A percentile compares a stretch with the other conserved stretches of the same genome.
phyloP scores from a whole-genome alignment of 2,797 vertebrate genomes.

The Pitangus sulphuratus region DNA sequence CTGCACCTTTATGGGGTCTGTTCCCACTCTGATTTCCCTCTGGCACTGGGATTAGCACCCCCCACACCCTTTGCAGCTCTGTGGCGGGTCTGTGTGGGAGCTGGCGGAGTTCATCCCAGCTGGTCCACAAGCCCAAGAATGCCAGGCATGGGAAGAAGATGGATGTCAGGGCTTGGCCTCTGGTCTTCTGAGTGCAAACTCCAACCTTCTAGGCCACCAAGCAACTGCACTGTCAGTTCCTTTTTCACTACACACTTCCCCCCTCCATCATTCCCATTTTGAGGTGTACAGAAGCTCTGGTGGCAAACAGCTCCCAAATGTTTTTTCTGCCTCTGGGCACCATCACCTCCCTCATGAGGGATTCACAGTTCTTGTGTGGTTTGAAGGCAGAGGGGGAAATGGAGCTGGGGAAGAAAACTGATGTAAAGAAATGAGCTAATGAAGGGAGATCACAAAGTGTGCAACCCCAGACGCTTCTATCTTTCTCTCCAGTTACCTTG shows the following conservation, averaged over 20 bases:
- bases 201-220: neutral
- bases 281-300: neutral
- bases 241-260: neutral
- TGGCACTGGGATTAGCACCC: neutral
- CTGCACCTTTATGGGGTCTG: neutral
- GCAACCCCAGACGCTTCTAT: slow-evolving; percentile 40
- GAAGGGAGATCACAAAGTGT: slow-evolving; percentile 67
- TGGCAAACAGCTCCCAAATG: fast-evolving
- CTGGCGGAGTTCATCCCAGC: neutral
- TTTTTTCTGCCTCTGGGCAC: neutral
- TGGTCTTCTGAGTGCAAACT: neutral
- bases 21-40: neutral
- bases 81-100: neutral
- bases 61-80: neutral
- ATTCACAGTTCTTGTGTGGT: neutral
- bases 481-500: slow-evolving; percentile 69
- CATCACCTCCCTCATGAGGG: neutral
- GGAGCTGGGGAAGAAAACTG: slow-evolving; percentile 13
- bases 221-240: neutral
- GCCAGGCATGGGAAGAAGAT: neutral
- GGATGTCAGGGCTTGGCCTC: neutral
- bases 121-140: neutral
- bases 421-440: slow-evolving; percentile 61
- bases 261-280: neutral
- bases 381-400: neutral